These are phyloP conservation scores for Gymnorhina tibicen DNA, from an alignment of 2,113 vertebrate species.

Conservation along the genomic window DNA sequence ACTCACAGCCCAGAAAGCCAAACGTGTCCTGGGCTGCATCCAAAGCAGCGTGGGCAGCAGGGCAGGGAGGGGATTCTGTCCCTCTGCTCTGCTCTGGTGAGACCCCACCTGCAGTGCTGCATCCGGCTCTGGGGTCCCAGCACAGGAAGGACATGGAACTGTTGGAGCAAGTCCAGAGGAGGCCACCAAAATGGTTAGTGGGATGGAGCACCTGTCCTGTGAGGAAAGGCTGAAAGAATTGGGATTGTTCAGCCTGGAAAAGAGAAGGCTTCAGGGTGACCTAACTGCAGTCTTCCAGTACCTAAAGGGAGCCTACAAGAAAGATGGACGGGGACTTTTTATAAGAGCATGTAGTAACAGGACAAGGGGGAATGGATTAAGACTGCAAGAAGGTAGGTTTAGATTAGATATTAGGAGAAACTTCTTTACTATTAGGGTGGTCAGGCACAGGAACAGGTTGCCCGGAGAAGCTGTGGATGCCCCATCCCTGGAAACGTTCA, in stretches of 20 bases:
- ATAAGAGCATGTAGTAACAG: background rate
- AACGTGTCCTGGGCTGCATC: background rate
- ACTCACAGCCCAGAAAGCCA: background rate
- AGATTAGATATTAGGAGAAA: background rate
- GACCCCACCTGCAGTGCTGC: background rate
- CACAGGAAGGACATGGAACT: accelerated
- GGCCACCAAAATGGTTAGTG: background rate
- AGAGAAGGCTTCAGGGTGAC: background rate
- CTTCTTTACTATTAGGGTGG: background rate
- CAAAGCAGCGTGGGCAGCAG: background rate
- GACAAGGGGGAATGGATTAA: background rate
- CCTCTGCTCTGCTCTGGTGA: background rate
- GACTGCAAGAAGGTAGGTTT: background rate
- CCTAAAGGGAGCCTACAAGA: background rate
- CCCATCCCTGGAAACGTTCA: background rate
- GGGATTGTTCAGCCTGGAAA: background rate
- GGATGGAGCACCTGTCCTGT: background rate
- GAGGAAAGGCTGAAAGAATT: background rate
- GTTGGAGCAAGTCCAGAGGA: background rate
- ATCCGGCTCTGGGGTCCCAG: background rate
- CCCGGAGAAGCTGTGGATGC: background rate
- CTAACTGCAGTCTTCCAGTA: background rate
- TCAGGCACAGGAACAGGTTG: background rate
- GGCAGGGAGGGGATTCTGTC: background rate
- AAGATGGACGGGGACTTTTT: background rate